A percentile compares a stretch with the other conserved stretches of the same genome.
phyloP scores from a whole-genome alignment of 2,888 invertebrate species.

The Galerucella nymphaeae region DNA sequence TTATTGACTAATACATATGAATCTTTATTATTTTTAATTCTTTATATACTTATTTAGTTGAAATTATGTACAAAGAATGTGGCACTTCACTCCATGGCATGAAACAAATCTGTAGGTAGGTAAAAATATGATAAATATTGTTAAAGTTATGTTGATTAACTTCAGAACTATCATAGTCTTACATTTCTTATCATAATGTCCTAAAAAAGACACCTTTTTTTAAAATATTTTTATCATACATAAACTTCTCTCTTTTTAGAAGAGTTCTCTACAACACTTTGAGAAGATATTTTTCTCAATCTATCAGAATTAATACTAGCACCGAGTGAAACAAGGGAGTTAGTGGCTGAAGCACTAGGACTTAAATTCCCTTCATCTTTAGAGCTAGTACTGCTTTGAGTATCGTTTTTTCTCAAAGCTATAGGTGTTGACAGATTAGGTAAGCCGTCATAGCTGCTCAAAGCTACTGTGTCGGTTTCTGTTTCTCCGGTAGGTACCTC shows the following conservation, averaged over 20 bases:
- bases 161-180: background rate
- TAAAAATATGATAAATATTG: background rate
- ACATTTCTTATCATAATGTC: background rate
- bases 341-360: slow-evolving; percentile 52
- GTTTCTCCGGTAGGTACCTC: slow-evolving; percentile 50
- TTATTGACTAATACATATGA: too few relatives aligned
- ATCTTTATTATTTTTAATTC: too few relatives aligned
- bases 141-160: background rate
- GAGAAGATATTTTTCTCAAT: slow-evolving; percentile 66
- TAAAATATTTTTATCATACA: slow-evolving; percentile 61
- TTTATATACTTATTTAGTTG: background rate
- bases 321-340: slow-evolving; percentile 50
- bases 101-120: background rate
- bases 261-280: slow-evolving; percentile 59
- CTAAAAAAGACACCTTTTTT: slow-evolving; percentile 6
- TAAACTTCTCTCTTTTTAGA: slow-evolving; percentile 69
- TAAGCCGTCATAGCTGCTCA: slow-evolving; percentile 25
- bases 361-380: slow-evolving; percentile 36
- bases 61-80: background rate
- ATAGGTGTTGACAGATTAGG: slow-evolving; percentile 28
- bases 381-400: background rate
- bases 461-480: slow-evolving; percentile 18
- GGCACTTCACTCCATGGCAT: slow-evolving; percentile 2
- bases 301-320: slow-evolving; percentile 49
- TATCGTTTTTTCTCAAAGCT: slow-evolving; percentile 15